Conservation (phyloP, 2,113 vertebrate species). For the Psittacus erithacus region DNA sequence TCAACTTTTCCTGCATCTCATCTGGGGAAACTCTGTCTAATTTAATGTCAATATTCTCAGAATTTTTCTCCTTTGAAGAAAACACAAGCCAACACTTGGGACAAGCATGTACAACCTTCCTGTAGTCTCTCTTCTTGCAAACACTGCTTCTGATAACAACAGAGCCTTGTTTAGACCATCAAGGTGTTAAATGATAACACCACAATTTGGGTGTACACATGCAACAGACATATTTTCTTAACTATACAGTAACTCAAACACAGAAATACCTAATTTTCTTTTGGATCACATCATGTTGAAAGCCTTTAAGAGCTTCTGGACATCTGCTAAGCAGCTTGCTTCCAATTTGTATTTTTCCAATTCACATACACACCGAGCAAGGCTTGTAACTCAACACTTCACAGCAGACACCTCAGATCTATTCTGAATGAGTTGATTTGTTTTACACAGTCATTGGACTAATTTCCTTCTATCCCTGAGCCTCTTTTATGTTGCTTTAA, state of each 20-base stretch:
- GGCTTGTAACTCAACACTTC: not conserved
- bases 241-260: not conserved
- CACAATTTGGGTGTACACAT: not conserved
- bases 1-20: not conserved
- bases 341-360: not conserved
- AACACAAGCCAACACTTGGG: not conserved
- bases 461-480: not conserved
- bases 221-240: not conserved
- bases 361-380: not conserved
- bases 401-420: not conserved
- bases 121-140: not conserved
- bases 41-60: not conserved
- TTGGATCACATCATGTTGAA: not conserved
- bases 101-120: not conserved
- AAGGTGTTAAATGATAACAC: not conserved
- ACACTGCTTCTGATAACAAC: not conserved
- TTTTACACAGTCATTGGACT: not conserved
- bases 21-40: not conserved
- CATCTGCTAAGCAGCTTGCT: not conserved
- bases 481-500: not conserved
- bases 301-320: not conserved
- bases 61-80: not conserved
- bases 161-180: not conserved
- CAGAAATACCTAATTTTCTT: not conserved
- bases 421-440: not conserved